Percentiles rank a stretch among this genome's conserved stretches.
phyloP scores from a whole-genome alignment of 2,888 invertebrate genomes.

The Pomacea canaliculata region DNA sequence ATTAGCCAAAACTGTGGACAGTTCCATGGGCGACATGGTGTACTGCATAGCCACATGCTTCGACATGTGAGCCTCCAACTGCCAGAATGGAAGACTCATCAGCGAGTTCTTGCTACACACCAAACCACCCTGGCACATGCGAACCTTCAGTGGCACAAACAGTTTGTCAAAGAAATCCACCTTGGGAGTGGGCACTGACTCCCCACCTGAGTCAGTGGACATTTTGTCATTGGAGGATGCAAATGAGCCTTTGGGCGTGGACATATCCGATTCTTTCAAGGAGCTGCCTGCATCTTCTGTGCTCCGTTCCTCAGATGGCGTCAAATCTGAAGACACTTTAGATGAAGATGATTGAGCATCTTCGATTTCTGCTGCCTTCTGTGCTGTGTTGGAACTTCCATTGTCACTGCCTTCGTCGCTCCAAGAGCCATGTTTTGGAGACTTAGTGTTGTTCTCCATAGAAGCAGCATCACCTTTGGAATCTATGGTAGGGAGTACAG shows the following conservation, averaged over 20 bases:
- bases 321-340: conserved; percentile 63
- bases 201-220: conserved; percentile 13
- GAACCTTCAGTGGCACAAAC: conserved; percentile 10
- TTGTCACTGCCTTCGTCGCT: conserved; percentile 9
- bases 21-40: conserved; percentile 16
- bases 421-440: not conserved
- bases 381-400: not conserved
- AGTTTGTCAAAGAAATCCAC: conserved; percentile 7
- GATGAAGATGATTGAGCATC: conserved; percentile 32
- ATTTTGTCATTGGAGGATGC: conserved; percentile 20
- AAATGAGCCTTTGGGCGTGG: conserved; percentile 15
- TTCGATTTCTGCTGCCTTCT: conserved; percentile 20
- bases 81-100: conserved; percentile 27
- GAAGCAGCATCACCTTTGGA: not conserved
- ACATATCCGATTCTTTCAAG: conserved; percentile 58
- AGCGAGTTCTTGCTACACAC: not conserved
- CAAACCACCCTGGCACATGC: not conserved
- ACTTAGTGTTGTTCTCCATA: not conserved
- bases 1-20: conserved; percentile 26
- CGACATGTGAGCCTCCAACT: conserved; percentile 29
- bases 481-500: not conserved
- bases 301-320: conserved; percentile 59
- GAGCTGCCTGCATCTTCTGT: conserved; percentile 65
- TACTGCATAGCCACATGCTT: conserved; percentile 30
- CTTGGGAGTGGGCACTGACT: conserved; percentile 1